These are phyloP conservation scores for Margaritifera margaritifera DNA, from an alignment of 2,888 invertebrate genomes.

Conservation along the genomic window DNA sequence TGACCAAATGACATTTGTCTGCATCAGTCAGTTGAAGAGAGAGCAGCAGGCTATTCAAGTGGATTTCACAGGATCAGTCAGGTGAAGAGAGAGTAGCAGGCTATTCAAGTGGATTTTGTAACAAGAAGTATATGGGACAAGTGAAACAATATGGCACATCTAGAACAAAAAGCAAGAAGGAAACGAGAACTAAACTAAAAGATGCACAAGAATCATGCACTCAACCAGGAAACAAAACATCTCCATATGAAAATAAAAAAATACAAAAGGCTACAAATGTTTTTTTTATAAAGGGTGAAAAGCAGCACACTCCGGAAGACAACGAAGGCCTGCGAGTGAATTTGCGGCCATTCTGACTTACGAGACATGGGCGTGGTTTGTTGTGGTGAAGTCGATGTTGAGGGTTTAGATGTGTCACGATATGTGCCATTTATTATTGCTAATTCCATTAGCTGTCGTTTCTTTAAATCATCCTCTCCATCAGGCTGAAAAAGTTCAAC, in stretches of 20 bases:
- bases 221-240: slow-evolving; percentile 35
- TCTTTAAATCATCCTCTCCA: slow-evolving; percentile 99
- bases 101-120: no score
- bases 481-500: slow-evolving; percentile 85
- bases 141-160: no score
- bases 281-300: slow-evolving; percentile 28
- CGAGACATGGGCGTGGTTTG: slow-evolving; percentile 57
- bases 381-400: slow-evolving; percentile 48
- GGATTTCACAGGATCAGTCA: no score
- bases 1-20: no score
- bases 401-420: slow-evolving; percentile 70
- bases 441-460: slow-evolving; percentile 99
- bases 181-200: slow-evolving; percentile 23
- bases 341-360: slow-evolving; percentile 46
- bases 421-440: slow-evolving; percentile 99
- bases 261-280: slow-evolving; percentile 37
- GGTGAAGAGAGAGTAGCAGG: no score
- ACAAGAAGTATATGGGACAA: no score
- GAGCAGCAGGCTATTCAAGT: no score
- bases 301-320: slow-evolving; percentile 42
- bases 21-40: no score
- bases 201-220: slow-evolving; percentile 37
- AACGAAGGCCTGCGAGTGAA: slow-evolving; percentile 4
- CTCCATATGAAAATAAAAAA: slow-evolving; percentile 26
- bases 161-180: slow-evolving; percentile 5